phyloP scores from a whole-genome alignment of 2,797 vertebrate species.

The Dipus sagitta region DNA sequence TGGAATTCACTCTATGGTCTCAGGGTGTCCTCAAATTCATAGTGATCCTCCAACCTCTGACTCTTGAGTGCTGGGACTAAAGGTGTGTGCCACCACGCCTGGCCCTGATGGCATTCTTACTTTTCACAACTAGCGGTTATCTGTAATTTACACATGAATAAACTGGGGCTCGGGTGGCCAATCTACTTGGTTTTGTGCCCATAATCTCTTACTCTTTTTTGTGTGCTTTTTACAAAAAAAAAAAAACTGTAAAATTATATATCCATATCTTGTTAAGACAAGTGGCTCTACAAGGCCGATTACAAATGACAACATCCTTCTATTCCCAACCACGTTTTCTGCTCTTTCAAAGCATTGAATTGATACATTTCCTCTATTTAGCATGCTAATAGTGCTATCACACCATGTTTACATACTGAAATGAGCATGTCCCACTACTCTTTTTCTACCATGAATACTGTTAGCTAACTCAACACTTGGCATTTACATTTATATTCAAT shows the following conservation, averaged over 20 bases:
- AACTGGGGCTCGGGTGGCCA: background rate
- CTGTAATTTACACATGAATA: conserved; percentile 8
- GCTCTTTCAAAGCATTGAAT: background rate
- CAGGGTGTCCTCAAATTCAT: too few relatives aligned
- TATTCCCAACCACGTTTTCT: conserved; percentile 7
- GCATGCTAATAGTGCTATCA: background rate
- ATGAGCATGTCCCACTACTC: background rate
- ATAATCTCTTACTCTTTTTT: background rate
- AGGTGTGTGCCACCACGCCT: too few relatives aligned
- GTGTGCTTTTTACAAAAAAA: background rate
- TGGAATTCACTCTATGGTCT: too few relatives aligned
- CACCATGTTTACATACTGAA: background rate
- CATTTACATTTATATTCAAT: conserved; percentile 39
- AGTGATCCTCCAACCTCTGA: too few relatives aligned
- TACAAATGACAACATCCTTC: conserved; percentile 20
- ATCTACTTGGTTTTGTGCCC: background rate
- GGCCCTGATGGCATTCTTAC: background rate
- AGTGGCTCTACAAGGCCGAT: conserved; percentile 7
- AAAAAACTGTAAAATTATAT: background rate
- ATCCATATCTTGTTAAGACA: background rate
- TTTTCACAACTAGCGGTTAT: conserved; percentile 41
- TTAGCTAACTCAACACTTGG: conserved; percentile 29
- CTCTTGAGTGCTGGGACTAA: too few relatives aligned
- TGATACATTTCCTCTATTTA: conserved; percentile 19
- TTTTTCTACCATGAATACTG: background rate